Conservation (phyloP, 2,797 vertebrate species). For the Darevskia mixta region DNA sequence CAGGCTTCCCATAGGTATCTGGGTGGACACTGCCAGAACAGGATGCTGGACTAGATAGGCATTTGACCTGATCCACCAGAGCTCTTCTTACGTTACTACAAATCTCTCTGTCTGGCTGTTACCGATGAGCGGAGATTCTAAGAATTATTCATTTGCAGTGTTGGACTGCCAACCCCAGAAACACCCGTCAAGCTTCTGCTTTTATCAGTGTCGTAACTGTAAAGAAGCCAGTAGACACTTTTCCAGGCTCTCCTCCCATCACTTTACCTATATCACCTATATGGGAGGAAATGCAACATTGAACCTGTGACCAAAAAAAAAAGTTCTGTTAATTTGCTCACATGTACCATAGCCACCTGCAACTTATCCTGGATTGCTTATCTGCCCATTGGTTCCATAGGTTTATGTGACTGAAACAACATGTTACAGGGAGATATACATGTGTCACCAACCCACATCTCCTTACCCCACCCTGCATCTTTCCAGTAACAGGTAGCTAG, state of each 20-base stretch:
- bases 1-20: too few species aligned
- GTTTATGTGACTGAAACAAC: not conserved
- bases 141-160: slow-evolving; percentile 28
- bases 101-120: slow-evolving; percentile 56
- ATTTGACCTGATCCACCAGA: too few species aligned
- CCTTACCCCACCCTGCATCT: not conserved
- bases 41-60: too few species aligned
- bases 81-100: too few species aligned
- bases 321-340: not conserved
- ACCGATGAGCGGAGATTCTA: slow-evolving; percentile 10
- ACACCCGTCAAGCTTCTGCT: slow-evolving; percentile 21
- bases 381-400: not conserved
- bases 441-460: not conserved
- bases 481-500: not conserved
- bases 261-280: not conserved
- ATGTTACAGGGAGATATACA: not conserved
- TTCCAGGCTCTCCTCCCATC: not conserved
- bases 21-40: too few species aligned
- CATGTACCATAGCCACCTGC: not conserved
- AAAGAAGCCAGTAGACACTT: not conserved
- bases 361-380: not conserved
- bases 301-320: not conserved
- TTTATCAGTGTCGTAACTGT: slow-evolving; percentile 8
- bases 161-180: slow-evolving; percentile 28
- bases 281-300: not conserved